Evolutionary conservation across 2,888 invertebrate genomes (phyloP).

Genomic region (Drosophila peninsularis): DNA sequence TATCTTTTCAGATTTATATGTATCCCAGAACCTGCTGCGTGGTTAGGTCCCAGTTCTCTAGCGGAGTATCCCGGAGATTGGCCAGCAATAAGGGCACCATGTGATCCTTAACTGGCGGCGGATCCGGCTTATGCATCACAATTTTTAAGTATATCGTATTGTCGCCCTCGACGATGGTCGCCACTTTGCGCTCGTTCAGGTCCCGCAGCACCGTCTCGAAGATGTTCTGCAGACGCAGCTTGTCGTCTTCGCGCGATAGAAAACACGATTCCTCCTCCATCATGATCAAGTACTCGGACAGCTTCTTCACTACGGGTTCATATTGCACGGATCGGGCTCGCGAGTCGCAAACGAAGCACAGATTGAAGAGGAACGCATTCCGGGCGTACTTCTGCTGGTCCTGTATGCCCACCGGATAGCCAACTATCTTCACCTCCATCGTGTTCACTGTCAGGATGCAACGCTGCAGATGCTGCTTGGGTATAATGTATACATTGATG

Average conservation of each 20-base stretch:
- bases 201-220: constrained; percentile 92
- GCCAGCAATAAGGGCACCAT: constrained; percentile 94
- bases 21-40: constrained; percentile 91
- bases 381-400: constrained; percentile 94
- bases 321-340: constrained; percentile 95
- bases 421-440: constrained; percentile 93
- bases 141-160: constrained; percentile 96
- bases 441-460: constrained; percentile 95
- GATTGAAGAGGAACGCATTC: constrained; percentile 97
- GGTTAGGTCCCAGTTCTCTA: constrained; percentile 95
- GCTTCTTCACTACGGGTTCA: constrained; percentile 96
- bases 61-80: constrained; percentile 87
- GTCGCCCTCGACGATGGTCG: constrained; percentile 92
- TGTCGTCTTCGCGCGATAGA: constrained; percentile 88
- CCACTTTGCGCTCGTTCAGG: constrained; percentile 91
- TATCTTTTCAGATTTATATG: not conserved
- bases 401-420: constrained; percentile 95
- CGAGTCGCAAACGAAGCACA: constrained; percentile 97
- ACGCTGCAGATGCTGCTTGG: constrained; percentile 95
- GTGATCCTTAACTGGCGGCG: constrained; percentile 92
- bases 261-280: constrained; percentile 95
- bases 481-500: constrained; percentile 97
- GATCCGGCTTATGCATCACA: constrained; percentile 92
- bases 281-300: constrained; percentile 95
- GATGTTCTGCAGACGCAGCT: constrained; percentile 89